Evolutionary conservation across 2,113 vertebrate species (phyloP).

Genomic region (Bufo bufo): DNA sequence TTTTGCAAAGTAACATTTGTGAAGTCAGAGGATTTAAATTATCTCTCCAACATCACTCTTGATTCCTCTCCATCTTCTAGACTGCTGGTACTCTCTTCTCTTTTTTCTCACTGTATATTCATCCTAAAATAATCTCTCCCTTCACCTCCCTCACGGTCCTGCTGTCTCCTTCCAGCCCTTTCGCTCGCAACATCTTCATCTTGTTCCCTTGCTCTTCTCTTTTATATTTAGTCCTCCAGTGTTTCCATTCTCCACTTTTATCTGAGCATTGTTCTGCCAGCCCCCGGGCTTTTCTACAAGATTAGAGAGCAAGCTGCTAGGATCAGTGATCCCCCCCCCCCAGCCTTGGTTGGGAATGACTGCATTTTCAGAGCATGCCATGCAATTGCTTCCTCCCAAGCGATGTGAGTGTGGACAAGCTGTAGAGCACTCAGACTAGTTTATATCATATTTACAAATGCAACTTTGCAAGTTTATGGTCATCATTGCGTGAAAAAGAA

Average conservation of each 20-base stretch:
- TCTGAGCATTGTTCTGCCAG: conserved; percentile 44
- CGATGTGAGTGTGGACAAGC: neutral
- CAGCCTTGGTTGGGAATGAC: conserved; percentile 42
- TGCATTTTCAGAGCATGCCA: conserved; percentile 27
- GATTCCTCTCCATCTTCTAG: conserved; percentile 24
- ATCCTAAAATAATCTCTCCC: conserved; percentile 50
- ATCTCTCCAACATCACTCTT: conserved; percentile 60
- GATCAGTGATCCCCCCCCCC: conserved; percentile 44
- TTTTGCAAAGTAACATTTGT: conserved; percentile 74
- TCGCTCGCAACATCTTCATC: conserved; percentile 22
- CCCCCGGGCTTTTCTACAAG: conserved; percentile 35
- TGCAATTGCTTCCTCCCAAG: conserved; percentile 19
- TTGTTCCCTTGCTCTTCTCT: conserved; percentile 31
- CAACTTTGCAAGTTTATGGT: neutral
- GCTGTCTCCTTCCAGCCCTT: conserved; percentile 37
- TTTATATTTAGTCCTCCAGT: neutral
- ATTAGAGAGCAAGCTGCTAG: conserved; percentile 52
- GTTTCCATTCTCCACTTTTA: conserved; percentile 46
- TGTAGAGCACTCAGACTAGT: neutral
- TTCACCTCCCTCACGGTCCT: conserved; percentile 38
- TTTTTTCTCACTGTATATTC: conserved; percentile 30
- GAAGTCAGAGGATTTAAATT: conserved; percentile 70
- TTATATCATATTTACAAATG: neutral
- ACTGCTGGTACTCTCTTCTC: conserved; percentile 13
- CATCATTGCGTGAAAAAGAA: neutral